A percentile compares a stretch with the other conserved stretches of the same genome.
phyloP scores from a whole-genome alignment of 92 coral and sea anemone species.

The Paragorgia papillata region DNA sequence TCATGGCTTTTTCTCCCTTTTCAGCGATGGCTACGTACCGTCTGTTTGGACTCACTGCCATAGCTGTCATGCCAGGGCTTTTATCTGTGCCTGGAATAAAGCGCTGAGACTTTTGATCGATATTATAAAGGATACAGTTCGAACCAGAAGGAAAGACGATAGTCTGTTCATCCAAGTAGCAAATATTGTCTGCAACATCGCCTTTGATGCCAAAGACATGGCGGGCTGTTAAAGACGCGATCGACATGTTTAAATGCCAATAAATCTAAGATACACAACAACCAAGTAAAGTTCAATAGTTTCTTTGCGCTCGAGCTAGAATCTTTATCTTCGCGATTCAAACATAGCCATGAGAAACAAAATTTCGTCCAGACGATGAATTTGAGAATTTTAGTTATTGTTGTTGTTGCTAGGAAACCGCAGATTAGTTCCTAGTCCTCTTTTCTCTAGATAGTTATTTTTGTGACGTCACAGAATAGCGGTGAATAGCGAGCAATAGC shows the following conservation, averaged over 20 bases:
- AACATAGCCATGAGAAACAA: not conserved
- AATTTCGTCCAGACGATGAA: not conserved
- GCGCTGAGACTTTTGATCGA: conserved; percentile 98
- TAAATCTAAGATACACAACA: not conserved
- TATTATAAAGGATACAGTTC: conserved; percentile 92
- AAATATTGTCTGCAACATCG: conserved; percentile 92
- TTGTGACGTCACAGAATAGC: too few relatives aligned
- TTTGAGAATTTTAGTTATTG: too few relatives aligned
- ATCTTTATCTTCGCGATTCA: too few relatives aligned
- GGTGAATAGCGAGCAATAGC: too few relatives aligned
- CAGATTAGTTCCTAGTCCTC: too few relatives aligned
- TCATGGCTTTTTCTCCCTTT: conserved; percentile 90
- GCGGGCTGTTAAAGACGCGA: conserved; percentile 90
- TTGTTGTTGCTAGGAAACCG: not conserved
- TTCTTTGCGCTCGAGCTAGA: too few relatives aligned
- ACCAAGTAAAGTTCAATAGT: not conserved
- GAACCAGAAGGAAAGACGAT: conserved; percentile 98
- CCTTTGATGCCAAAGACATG: conserved; percentile 96
- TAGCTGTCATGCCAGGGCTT: conserved; percentile 92
- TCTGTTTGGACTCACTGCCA: conserved; percentile 98
- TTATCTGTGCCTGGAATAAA: conserved; percentile 98
- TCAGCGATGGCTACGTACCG: conserved; percentile 97
- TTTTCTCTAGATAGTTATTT: too few relatives aligned
- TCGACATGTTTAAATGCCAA: conserved; percentile 68
- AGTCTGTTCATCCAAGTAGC: conserved; percentile 97